Evolutionary conservation across 2,797 vertebrate species (phyloP), one percentile per base, ranked within the genome.

Genomic region (Urophycis tenuis): DNA sequence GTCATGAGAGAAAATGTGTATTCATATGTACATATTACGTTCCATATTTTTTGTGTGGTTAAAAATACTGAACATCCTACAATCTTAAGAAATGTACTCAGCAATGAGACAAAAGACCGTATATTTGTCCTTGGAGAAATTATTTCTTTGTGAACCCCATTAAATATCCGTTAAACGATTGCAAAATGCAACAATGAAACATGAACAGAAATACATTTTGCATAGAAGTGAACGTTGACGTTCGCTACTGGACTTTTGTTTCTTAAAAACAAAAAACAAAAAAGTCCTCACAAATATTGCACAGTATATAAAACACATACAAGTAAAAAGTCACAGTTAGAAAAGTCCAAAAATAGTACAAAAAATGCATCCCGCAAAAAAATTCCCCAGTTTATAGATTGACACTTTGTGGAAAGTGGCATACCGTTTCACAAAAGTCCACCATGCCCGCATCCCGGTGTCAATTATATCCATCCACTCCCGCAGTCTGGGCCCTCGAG

Each of bases 301-400:
- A 90, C 88, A 80, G 77, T 90, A 87, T 90, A 87, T 87, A 89
- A 89, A 73, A 86, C 72, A 88, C 75, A 82, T 34, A 81, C 69
- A 84, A 79, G 17, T 5, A 83, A 84, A 85, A 85, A 73, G 81
- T 81, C 14, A 71, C 69, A 80, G 60, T 79, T 71, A 78, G 32
- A 81, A 81, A 81, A 75, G 14, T 72, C 45, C 17, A 72, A 83
- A 73, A 33, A 73, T 75, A 39, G 76, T 79, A 64, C 49, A 85
- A 77, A 72, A 81, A 17, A 33, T 67, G 79, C 72, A 78, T 78
- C 22, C n/a, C 77, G 67, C 71, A 72, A 84, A 88, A 85, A 72
- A n/a, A n/a, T n/a, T 7, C 75, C n/a, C 73, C 70, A 29, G 60
- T 14, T 73, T 64, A n/a, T n/a, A 77, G 71, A 72, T 36, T n/a